phyloP scores from a whole-genome alignment of 53 echinoderm and acorn worm species.

The Echinarachnius parma region DNA sequence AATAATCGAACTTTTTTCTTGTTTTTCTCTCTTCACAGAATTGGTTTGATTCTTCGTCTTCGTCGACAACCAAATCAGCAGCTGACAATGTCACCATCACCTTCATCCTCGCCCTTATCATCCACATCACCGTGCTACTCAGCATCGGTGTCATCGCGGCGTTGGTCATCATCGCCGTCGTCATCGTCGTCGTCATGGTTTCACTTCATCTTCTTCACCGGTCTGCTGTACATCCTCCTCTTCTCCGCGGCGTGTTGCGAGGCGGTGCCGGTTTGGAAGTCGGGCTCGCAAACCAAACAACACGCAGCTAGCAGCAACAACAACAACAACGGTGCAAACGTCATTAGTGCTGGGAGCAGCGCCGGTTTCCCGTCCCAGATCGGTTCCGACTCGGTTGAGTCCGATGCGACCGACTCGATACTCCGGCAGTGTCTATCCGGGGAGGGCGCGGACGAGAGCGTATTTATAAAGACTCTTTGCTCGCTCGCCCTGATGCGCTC shows the following conservation, averaged over 20 bases:
- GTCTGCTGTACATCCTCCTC: slow-evolving; percentile 17
- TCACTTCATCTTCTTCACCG: slow-evolving; percentile 3
- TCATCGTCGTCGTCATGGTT: slow-evolving; percentile 22
- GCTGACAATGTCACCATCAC: too few species aligned
- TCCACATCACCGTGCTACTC: neutral
- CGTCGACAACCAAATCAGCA: too few species aligned
- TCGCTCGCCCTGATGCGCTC: slow-evolving; percentile 14
- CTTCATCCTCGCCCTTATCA: neutral
- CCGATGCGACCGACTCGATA: slow-evolving; percentile 26
- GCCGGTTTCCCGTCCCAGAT: neutral
- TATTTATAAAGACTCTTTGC: slow-evolving; percentile 38
- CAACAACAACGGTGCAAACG: neutral
- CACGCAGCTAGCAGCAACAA: neutral
- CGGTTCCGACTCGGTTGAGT: slow-evolving; percentile 5
- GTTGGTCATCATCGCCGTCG: neutral
- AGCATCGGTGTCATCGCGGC: too few species aligned
- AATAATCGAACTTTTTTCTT: too few species aligned
- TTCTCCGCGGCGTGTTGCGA: slow-evolving; percentile 41
- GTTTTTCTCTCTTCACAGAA: too few species aligned
- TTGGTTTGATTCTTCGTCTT: too few species aligned
- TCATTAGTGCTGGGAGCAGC: neutral
- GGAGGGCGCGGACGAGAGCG: neutral
- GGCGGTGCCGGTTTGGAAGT: slow-evolving; percentile 36
- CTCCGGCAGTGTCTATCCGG: slow-evolving; percentile 2
- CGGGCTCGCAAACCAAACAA: neutral